A percentile compares a stretch with the other conserved stretches of the same genome.
phyloP scores from a whole-genome alignment of 2,797 vertebrate species.

The Borostomias antarcticus region DNA sequence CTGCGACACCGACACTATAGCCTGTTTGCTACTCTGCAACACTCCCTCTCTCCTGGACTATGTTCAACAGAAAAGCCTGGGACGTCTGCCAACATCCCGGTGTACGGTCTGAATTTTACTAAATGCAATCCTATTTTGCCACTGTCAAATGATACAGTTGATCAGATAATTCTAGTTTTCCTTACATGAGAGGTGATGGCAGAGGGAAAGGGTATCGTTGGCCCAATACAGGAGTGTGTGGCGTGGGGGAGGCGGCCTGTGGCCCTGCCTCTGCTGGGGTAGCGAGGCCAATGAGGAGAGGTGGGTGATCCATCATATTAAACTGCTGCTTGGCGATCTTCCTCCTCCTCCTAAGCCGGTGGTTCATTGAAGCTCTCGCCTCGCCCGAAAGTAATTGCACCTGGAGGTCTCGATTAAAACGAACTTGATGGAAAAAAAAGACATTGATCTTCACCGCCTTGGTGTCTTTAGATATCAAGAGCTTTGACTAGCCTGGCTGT shows the following conservation, averaged over 20 bases:
- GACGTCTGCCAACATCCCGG: too few relatives aligned
- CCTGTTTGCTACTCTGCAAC: neutral
- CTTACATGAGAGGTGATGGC: too few relatives aligned
- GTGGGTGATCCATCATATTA: slow-evolving; percentile 56
- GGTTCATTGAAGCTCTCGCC: neutral
- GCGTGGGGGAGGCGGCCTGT: slow-evolving; percentile 15
- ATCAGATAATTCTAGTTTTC: too few relatives aligned
- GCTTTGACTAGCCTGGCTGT: neutral
- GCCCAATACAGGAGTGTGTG: neutral
- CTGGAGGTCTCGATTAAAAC: neutral
- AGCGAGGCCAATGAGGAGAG: slow-evolving; percentile 23
- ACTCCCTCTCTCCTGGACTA: neutral
- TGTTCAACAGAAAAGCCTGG: too few relatives aligned
- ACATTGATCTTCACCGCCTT: neutral
- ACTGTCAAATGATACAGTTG: too few relatives aligned
- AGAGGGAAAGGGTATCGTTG: slow-evolving; percentile 3
- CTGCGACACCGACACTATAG: neutral
- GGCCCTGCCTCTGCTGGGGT: slow-evolving; percentile 17
- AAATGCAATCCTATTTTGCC: too few relatives aligned
- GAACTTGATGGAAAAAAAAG: neutral
- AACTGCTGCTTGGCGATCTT: slow-evolving; percentile 28
- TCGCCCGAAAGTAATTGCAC: neutral
- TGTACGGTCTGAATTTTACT: too few relatives aligned
- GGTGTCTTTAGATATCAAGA: slow-evolving; percentile 2
- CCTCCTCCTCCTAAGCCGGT: slow-evolving; percentile 15